Percentiles rank a stretch among this genome's conserved stretches.
These are phyloP conservation scores for Eubucco bourcierii DNA, from an alignment of 2,113 vertebrate species.

Conservation along the genomic window DNA sequence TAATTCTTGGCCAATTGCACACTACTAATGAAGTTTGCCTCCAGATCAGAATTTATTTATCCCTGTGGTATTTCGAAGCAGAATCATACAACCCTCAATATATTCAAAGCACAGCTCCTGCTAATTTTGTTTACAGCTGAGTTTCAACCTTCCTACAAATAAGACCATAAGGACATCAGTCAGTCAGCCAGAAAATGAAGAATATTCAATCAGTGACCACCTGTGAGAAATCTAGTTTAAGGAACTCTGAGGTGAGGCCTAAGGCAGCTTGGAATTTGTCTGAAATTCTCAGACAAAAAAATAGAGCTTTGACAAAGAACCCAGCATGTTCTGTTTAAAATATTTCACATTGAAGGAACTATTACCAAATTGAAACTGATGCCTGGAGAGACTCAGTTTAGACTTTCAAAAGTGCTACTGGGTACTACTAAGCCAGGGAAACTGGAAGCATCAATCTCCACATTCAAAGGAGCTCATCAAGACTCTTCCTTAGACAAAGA, in stretches of 20 bases:
- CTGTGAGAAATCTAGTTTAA: conserved; percentile 27
- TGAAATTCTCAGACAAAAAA: conserved; percentile 28
- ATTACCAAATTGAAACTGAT: background rate
- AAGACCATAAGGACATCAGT: background rate
- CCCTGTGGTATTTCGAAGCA: background rate
- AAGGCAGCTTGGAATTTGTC: background rate
- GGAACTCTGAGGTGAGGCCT: background rate
- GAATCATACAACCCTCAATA: background rate
- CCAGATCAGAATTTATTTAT: background rate
- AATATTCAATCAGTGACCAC: conserved; percentile 21
- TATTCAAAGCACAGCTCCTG: background rate
- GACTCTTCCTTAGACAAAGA: background rate
- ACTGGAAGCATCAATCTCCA: background rate
- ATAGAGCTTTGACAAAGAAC: background rate
- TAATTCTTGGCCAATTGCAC: background rate
- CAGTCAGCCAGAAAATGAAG: conserved; percentile 40
- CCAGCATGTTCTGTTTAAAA: background rate
- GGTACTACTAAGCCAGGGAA: background rate
- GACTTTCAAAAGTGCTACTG: background rate
- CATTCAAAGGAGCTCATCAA: background rate
- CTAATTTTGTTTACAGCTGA: conserved; percentile 18
- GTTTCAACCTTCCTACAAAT: conserved; percentile 56
- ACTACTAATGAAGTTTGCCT: background rate
- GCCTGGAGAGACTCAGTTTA: background rate
- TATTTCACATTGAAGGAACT: background rate